Base-by-base conservation (phyloP, 2,888 invertebrate species). In the Drosophila glabriapex region DNA sequence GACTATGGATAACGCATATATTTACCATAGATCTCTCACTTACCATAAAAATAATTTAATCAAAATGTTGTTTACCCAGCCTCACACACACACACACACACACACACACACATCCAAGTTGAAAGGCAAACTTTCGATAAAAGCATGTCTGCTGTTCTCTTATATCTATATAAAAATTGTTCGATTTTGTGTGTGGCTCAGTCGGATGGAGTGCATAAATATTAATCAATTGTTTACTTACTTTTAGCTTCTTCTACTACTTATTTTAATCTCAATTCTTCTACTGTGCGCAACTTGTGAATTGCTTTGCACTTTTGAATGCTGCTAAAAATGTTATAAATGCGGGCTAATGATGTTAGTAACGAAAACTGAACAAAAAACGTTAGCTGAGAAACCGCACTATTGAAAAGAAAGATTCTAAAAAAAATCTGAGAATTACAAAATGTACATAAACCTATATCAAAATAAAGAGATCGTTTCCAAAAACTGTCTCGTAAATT, bases 1-100 rank as follows among this genome's bases (percentile, higher is more conserved):
- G 78, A 62, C 65, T 67, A 68, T 53, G 55, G 39, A 77, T 71
- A 77, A 66, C 70, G 71, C 77, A 80, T 90, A 80, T 76, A 85
- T 88, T 90, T 78, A 75, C 83, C 80, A 81, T 88, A 78, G 78
- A 90, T 86, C 76, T 85, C 70, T 75, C 68, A 88, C 76, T 88
- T 81, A 83, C 89, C 83, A 90, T 86, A 85, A 90, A 90, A 88
- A 88, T 86, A 86, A 86, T 86, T 86, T 86, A 86, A 86, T 86
- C 85, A 86, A 88, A 88, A 83, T 81, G 89, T 75, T 85, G 90
- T 78, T 87, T 78, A 69, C 68, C 73, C 77, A 71, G 35, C 59
- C 82, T 10, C 55, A 59, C 39, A 50, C 43, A 28, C 41, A 19
- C 39, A 19, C 55, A 59, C 39, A 50, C 43, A 28, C 41, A 19